These are phyloP conservation scores for Drosophila tropicalis DNA, from an alignment of 1,140 invertebrate genomes.

Conservation along the genomic window DNA sequence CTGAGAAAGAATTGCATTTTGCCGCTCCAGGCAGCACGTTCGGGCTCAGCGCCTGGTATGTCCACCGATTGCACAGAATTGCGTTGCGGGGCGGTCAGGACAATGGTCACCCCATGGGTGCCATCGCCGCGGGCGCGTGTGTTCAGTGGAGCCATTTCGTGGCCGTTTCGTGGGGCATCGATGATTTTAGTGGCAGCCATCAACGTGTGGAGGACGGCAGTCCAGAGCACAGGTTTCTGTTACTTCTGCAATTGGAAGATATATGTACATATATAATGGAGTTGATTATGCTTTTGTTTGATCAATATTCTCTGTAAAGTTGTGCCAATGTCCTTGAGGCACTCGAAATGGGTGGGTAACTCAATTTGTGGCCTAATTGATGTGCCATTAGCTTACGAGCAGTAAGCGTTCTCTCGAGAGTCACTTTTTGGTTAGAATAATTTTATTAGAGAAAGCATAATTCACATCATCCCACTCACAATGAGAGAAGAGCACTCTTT, in stretches of 20 bases:
- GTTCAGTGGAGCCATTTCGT: constrained; percentile 91
- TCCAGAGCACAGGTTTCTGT: constrained; percentile 19
- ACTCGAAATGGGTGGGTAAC: constrained; percentile 38
- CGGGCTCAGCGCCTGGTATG: constrained; percentile 83
- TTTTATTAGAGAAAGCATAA: constrained; percentile 10
- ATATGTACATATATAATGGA: constrained; percentile 17
- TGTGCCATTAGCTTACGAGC: constrained; percentile 42
- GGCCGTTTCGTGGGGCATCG: constrained; percentile 85
- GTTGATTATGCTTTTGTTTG: constrained; percentile 19
- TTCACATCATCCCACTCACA: neutral
- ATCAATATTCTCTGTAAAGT: constrained; percentile 30
- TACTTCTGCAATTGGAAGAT: neutral
- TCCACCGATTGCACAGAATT: constrained; percentile 84
- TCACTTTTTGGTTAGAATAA: constrained; percentile 5
- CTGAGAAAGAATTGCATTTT: constrained; percentile 96
- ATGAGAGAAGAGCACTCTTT: constrained; percentile 2
- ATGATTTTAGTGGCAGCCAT: constrained; percentile 83
- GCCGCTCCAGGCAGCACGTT: constrained; percentile 90
- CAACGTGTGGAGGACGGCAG: constrained; percentile 52
- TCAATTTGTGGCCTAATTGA: constrained; percentile 69
- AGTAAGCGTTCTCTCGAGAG: constrained; percentile 6
- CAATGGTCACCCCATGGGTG: constrained; percentile 87
- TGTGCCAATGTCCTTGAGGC: constrained; percentile 36
- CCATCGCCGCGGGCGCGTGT: constrained; percentile 85
- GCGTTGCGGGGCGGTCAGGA: constrained; percentile 84